Conservation (phyloP, 2,113 vertebrate species). For the Rhynchomys soricoides region DNA sequence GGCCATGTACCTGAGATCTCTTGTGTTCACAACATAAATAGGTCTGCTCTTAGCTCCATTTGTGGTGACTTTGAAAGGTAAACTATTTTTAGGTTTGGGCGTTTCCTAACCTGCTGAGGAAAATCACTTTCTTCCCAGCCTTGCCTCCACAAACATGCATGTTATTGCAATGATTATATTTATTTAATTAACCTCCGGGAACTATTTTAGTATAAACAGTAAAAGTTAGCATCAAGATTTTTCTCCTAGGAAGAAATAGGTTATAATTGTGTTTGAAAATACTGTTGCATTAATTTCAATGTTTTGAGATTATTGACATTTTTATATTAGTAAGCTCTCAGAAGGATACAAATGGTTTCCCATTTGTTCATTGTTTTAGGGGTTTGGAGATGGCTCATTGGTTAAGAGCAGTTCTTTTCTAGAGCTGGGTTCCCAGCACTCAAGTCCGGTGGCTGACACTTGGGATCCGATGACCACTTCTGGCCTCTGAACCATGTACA, state of each 20-base stretch:
- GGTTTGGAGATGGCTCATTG: background rate
- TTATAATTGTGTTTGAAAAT: constrained; percentile 38
- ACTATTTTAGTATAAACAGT: background rate
- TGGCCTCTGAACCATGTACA: background rate
- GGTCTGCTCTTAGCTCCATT: background rate
- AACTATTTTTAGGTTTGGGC: background rate
- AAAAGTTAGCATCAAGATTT: background rate
- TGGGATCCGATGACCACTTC: background rate
- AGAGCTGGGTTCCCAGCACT: background rate
- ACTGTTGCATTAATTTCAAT: constrained; percentile 42
- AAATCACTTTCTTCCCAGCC: background rate
- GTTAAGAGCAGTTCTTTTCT: background rate
- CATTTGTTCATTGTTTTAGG: constrained; percentile 15
- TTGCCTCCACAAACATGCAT: background rate
- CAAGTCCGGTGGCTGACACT: background rate
- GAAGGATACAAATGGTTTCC: constrained; percentile 21
- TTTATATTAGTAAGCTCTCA: constrained; percentile 32
- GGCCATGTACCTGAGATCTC: background rate
- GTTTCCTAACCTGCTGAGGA: background rate
- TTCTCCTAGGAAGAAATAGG: background rate
- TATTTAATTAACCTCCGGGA: background rate
- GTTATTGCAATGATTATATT: background rate
- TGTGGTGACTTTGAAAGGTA: background rate
- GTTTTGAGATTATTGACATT: constrained; percentile 3
- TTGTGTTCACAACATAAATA: background rate